Base-by-base conservation (phyloP, 2,888 invertebrate genomes). In the Euzophera pinguis region DNA sequence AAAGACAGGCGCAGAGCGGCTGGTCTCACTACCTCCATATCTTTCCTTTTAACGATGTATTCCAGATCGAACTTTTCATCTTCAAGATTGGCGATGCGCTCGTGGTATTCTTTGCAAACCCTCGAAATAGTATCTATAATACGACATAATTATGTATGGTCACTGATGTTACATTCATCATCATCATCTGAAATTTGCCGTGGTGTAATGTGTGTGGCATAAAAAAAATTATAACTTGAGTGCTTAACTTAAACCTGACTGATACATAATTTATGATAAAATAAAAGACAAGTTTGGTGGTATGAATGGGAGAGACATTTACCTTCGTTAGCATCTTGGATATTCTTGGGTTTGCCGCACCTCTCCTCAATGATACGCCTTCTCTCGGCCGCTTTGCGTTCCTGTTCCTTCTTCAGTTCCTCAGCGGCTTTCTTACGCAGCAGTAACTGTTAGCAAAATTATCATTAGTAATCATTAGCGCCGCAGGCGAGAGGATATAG, bases 371-470 rank as follows among this genome's bases (percentile, higher is more conserved):
- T 98, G 92, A 98, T 97, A 84, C 97, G 96, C 92, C 98, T 97
- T 88, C 98, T 95, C 91, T 99, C 99, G 65, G 98, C 97, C 56
- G 98, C 98, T 93, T 99, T 99, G 84, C 97, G 95, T 92, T 99
- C 98, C 91, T 99, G 99, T 92, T 99, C 99, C 90, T 98, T 98
- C 93, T 99, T 99, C 92, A 99, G 92, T 91, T 99, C 99, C 90
- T 99, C 99, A 73, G 99, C 99, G 86, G 99, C 99, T 93, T 99
- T 99, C 93, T 99, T 98, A 95, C 99, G 98, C 92, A 99, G 94
- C 93, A 99, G 93, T 93, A 98, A 95, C 98, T 99, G 75, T 73
- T 59, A 52, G 10, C 47, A 32, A 10, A 17, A 42, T 8, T 37
- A 13, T 27, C 0, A 13, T 50, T 42, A 32, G 13, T 32, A 47